Percentiles rank a stretch among this genome's conserved stretches.
These are phyloP conservation scores for Volucella bombylans DNA, from an alignment of 2,888 invertebrate species.

Conservation along the genomic window DNA sequence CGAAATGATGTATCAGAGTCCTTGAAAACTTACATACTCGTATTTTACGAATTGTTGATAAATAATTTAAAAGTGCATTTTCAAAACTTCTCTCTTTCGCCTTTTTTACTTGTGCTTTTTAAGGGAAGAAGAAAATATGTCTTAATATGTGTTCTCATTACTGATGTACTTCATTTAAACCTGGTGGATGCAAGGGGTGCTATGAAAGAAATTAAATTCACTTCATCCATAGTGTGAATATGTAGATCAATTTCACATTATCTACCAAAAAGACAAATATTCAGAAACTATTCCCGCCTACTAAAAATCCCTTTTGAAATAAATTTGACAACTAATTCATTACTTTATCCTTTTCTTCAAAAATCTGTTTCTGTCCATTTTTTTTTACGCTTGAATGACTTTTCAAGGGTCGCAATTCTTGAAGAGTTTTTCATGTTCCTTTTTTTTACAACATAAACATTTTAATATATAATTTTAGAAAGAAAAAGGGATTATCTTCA, in stretches of 20 bases:
- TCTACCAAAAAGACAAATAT: conserved; percentile 15
- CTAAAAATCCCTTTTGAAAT: neutral
- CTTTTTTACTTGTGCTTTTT: neutral
- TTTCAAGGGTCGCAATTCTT: conserved; percentile 4
- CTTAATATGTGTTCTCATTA: too few species aligned
- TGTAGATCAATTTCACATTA: conserved; percentile 1
- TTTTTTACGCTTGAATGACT: conserved; percentile 6
- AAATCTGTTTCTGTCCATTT: conserved; percentile 1
- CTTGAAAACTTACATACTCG: too few species aligned
- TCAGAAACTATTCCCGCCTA: neutral
- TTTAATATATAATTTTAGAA: neutral
- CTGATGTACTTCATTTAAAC: too few species aligned
- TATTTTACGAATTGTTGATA: too few species aligned
- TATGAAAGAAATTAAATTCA: too few species aligned
- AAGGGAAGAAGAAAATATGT: too few species aligned
- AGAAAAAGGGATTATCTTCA: neutral
- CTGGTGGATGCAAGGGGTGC: too few species aligned
- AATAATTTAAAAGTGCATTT: neutral
- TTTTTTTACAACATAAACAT: conserved; percentile 1
- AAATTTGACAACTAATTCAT: conserved; percentile 10
- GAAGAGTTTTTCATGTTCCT: conserved; percentile 8
- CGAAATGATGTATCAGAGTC: too few species aligned
- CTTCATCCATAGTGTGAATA: too few species aligned
- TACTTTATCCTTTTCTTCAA: neutral
- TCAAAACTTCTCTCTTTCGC: neutral